Conservation (phyloP, 2,888 invertebrate genomes). For the Ellobium chinense region DNA sequence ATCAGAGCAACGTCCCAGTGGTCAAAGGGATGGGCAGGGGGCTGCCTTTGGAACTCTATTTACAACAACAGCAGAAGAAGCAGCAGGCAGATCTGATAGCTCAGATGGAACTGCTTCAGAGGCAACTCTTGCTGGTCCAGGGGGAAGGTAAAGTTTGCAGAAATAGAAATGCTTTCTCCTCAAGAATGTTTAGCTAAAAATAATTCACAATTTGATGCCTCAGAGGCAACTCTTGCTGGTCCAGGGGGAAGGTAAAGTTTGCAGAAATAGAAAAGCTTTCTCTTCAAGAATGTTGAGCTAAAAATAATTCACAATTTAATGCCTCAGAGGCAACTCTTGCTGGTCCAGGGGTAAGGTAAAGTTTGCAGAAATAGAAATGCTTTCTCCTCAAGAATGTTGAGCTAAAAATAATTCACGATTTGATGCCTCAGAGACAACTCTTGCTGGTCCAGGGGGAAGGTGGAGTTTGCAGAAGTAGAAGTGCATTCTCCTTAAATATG, state of each 20-base stretch:
- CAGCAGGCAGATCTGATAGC: background rate
- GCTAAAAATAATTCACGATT: too few species aligned
- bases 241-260: background rate
- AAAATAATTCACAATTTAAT: too few species aligned
- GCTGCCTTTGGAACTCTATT: background rate
- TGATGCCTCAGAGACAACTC: background rate
- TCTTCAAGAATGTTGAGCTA: too few species aligned
- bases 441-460: background rate
- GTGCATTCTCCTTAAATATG: too few species aligned
- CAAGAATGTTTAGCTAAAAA: too few species aligned
- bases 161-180: too few species aligned
- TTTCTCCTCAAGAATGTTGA: too few species aligned
- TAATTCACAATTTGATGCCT: too few species aligned
- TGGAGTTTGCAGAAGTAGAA: too few species aligned
- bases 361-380: too few species aligned
- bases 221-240: background rate
- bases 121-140: background rate
- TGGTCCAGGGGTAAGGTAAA: background rate
- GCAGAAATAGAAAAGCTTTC: too few species aligned
- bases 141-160: background rate
- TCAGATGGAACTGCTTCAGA: background rate
- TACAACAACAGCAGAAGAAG: background rate
- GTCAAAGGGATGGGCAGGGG: background rate
- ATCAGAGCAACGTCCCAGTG: background rate
- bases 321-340: background rate